Evolutionary conservation across 2,797 vertebrate genomes (phyloP).

Genomic region (Tangara arthus): DNA sequence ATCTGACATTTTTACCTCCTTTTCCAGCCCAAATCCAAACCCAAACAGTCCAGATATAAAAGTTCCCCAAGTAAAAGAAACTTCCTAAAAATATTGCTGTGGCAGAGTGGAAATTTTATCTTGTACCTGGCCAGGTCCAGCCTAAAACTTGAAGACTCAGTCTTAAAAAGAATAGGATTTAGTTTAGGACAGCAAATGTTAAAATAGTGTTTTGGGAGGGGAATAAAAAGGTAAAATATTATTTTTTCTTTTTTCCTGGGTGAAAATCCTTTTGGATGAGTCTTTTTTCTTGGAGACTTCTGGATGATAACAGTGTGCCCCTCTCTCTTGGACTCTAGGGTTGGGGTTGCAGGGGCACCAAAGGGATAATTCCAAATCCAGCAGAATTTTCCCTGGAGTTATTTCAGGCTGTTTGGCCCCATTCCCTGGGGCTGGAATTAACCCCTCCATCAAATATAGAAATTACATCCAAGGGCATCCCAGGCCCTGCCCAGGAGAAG

Average conservation of each 20-base stretch:
- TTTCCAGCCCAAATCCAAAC: background rate
- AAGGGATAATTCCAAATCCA: background rate
- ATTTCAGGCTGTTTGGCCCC: background rate
- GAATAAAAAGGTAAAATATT: background rate
- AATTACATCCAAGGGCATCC: background rate
- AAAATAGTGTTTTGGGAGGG: background rate
- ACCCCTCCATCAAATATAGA: background rate
- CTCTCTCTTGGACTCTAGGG: background rate
- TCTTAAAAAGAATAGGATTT: background rate
- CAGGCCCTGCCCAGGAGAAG: background rate
- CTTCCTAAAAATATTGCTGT: background rate
- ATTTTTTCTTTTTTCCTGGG: background rate
- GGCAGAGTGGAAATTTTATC: background rate
- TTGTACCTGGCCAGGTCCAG: background rate
- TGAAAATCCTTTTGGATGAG: background rate
- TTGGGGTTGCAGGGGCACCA: background rate
- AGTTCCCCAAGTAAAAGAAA: background rate
- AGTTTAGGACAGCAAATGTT: background rate
- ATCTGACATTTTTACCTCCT: background rate
- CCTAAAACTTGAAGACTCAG: background rate
- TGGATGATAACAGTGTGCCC: background rate
- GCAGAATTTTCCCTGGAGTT: background rate
- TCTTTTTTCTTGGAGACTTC: background rate
- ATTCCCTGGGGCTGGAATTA: background rate
- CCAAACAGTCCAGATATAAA: background rate